These are phyloP conservation scores for Rhegmatorhina hoffmannsi DNA, from an alignment of 2,113 vertebrate genomes.

Conservation along the genomic window DNA sequence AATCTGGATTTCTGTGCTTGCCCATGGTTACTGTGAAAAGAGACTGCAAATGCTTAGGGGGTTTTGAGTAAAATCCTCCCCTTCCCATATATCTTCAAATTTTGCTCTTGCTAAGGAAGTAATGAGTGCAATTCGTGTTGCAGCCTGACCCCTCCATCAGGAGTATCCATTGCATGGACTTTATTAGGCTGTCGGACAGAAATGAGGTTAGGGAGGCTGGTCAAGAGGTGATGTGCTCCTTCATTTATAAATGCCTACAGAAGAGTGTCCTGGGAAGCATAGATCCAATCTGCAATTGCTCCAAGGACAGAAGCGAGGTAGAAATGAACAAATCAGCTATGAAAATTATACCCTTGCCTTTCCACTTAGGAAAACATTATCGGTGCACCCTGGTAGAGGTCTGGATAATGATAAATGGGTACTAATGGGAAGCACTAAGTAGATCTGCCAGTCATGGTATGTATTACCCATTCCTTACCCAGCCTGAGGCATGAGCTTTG, in stretches of 20 bases:
- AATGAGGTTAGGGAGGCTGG: neutral
- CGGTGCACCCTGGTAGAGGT: neutral
- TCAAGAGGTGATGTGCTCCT: neutral
- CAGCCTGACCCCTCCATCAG: neutral
- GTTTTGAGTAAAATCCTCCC: neutral
- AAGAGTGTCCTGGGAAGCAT: neutral
- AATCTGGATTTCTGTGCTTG: neutral
- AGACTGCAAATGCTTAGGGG: neutral
- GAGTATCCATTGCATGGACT: neutral
- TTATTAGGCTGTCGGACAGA: neutral
- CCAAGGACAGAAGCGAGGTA: neutral
- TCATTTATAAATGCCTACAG: neutral
- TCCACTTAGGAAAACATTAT: slow-evolving; percentile 19
- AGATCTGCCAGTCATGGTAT: neutral
- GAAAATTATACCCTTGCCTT: slow-evolving; percentile 49
- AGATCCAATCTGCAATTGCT: neutral
- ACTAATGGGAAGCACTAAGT: slow-evolving; percentile 5
- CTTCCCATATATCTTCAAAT: neutral
- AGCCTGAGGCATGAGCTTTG: neutral
- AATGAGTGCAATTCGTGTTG: neutral
- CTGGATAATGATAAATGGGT: neutral
- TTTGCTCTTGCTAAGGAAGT: neutral
- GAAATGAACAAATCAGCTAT: slow-evolving; percentile 5
- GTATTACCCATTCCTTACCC: neutral
- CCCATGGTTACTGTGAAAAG: neutral